Base-by-base conservation (phyloP, 2,888 invertebrate genomes). In the Rosalia funebris region DNA sequence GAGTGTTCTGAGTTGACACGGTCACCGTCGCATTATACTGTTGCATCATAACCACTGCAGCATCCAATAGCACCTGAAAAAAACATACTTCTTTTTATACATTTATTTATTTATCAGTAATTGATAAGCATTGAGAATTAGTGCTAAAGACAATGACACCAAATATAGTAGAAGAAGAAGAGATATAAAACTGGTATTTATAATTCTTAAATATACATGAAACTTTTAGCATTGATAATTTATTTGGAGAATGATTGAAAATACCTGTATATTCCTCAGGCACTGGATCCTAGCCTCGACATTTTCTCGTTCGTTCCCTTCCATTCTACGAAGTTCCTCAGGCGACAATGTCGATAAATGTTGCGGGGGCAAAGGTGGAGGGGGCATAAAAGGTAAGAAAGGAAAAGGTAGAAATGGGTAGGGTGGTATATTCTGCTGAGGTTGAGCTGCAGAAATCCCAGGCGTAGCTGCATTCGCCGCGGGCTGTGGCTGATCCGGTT, bases 11-110 rank as follows among this genome's bases (percentile, higher is more conserved):
- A 57, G 73, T 65, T 2, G 79, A 78, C 20, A 80, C 60, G 45
- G 88, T 83, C 46, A 89, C 88, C 15, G 91, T 88, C 46, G 87
- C 84, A 60, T 91, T 89, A 81, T 98, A 98, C 79, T 98, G 97
- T 75, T 94, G 92, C 92, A 98, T 95, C 83, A 98, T 90, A 46
- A 94, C 84, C 61, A 93, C 92, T 1, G 97, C 96, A 37, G 97
- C 95, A 81, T 98, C 98, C 70, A 99, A 81, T 81, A 99, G 88
- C 1, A 93, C 85, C 83, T 72, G 36, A 9, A 65, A 39, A 0
- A 37, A 1, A 20, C n/a, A n/a, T n/a, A n/a, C n/a, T n/a, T n/a
- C n/a, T n/a, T n/a, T n/a, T n/a, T n/a, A n/a, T n/a, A n/a, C n/a
- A n/a, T n/a, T n/a, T n/a, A n/a, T n/a, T n/a, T n/a, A n/a, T n/a